Evolutionary conservation across 2,797 vertebrate genomes (phyloP), one percentile per base, ranked within the genome.

Genomic region (Chaetophractus vellerosus): DNA sequence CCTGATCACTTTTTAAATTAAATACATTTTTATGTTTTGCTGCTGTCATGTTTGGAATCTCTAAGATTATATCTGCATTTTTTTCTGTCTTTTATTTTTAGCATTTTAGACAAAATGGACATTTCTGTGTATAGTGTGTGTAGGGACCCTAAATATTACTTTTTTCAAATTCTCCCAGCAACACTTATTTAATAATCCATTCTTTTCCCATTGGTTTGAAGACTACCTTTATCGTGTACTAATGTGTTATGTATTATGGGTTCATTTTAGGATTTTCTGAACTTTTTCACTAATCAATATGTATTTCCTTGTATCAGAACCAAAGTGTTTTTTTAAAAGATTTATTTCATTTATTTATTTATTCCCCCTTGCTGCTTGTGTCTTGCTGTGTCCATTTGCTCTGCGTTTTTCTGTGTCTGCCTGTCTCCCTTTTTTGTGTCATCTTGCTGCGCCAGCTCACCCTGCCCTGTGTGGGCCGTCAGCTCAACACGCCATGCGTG

Each of bases 61-160:
- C 76, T 88, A 66, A 68, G 18, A 59, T 88, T 88, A 36, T 91
- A 45, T 88, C 50, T 66, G 33, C 15, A 48, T 85, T 86, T 92
- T 45, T 45, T 45, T 45, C 38, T 38, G 3, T 38, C 28, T 45
- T 19, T 71, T 24, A 68, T 24, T 75, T 69, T 85, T 57, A 85
- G 81, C 28, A 38, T 72, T 80, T 87, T n/a, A 92, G 85, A 79
- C 12, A 80, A 85, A 96, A 75, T 80, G 11, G 28, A 38, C 74
- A 19, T 92, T 96, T 88, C 55, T 75, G 4, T 72, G 23, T 91
- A 16, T 75, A 63, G 3, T 57, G n/a, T 92, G 31, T 89, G 14
- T 74, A 92, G 50, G 24, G 36, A 92, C 74, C 61, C n/a, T 55
- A 55, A 79, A 74, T 91, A 64, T 36, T 31, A 92, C 68, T 80